Percentiles rank a stretch among this genome's conserved stretches.
These are phyloP conservation scores for Drosophila nannoptera DNA, from an alignment of 1,140 invertebrate species.

Conservation along the genomic window DNA sequence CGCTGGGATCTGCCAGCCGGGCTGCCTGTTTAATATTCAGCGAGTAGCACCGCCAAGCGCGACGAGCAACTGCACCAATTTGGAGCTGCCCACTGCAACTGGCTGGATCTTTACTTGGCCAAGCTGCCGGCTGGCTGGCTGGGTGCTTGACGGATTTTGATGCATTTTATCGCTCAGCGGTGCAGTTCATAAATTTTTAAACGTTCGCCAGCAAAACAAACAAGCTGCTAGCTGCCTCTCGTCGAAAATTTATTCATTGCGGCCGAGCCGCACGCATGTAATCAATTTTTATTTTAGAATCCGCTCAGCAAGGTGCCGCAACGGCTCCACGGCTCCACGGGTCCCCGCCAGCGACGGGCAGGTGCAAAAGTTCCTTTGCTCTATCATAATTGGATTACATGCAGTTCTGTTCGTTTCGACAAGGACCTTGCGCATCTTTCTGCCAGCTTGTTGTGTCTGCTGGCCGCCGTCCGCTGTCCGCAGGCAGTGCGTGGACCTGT, in stretches of 20 bases:
- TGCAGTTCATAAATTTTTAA: constrained; percentile 76
- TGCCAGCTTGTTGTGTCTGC: constrained; percentile 38
- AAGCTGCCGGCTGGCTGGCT: neutral
- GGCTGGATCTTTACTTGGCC: neutral
- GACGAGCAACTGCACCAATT: constrained; percentile 69
- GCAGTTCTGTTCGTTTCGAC: constrained; percentile 68
- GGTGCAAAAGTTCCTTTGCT: constrained; percentile 55
- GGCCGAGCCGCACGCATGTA: constrained; percentile 61
- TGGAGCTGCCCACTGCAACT: constrained; percentile 23
- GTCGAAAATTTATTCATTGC: constrained; percentile 52
- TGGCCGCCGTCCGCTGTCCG: neutral
- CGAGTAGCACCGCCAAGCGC: constrained; percentile 63
- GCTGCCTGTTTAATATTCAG: constrained; percentile 70
- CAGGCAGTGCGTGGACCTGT: constrained; percentile 27
- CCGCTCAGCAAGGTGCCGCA: constrained; percentile 25
- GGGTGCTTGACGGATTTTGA: constrained; percentile 4
- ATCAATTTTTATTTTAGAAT: constrained; percentile 76
- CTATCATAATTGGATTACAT: constrained; percentile 78
- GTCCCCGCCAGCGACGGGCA: constrained; percentile 37
- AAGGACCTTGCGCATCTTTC: constrained; percentile 41
- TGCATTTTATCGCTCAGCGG: constrained; percentile 54
- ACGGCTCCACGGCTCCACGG: too few species aligned
- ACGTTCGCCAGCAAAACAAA: constrained; percentile 60
- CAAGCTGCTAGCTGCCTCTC: constrained; percentile 30
- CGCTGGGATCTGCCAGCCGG: constrained; percentile 40